Percentiles rank a stretch among this genome's conserved stretches.
phyloP scores from a whole-genome alignment of 1,140 invertebrate genomes.

The Chelonus insularis region DNA sequence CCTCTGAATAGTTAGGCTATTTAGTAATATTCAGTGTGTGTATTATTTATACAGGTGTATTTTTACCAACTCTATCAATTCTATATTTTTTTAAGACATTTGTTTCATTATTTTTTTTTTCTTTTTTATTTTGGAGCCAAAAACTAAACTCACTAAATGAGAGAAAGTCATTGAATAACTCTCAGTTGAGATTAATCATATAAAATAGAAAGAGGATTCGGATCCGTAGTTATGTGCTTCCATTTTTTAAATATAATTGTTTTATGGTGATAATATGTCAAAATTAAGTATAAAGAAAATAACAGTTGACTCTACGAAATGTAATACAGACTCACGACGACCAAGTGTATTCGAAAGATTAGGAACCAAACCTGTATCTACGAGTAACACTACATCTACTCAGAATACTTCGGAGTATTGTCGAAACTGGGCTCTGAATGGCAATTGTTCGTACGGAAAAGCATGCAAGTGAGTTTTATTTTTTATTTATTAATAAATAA shows the following conservation, averaged over 20 bases:
- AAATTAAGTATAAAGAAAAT: conserved; percentile 78
- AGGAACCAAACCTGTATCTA: conserved; percentile 70
- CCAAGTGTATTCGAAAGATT: conserved; percentile 80
- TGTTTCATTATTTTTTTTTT: too few relatives aligned
- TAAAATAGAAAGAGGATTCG: conserved; percentile 34
- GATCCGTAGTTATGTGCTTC: conserved; percentile 58
- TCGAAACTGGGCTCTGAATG: conserved; percentile 74
- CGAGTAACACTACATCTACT: conserved; percentile 45
- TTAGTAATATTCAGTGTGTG: too few relatives aligned
- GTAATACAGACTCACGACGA: conserved; percentile 66
- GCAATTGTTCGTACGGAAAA: conserved; percentile 75
- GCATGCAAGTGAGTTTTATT: conserved; percentile 65
- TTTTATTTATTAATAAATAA: conserved; percentile 5
- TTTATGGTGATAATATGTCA: conserved; percentile 69
- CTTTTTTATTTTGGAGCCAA: too few relatives aligned
- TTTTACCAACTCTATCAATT: too few relatives aligned
- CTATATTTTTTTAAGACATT: too few relatives aligned
- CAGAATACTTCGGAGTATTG: conserved; percentile 65
- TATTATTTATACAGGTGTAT: too few relatives aligned
- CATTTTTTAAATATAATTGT: conserved; percentile 55
- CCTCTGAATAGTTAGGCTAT: too few relatives aligned
- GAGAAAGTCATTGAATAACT: too few relatives aligned
- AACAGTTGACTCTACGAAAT: conserved; percentile 73
- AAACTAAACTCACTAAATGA: too few relatives aligned
- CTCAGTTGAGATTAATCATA: background rate